Evolutionary conservation across 2,888 invertebrate species (phyloP), one percentile per base, ranked within the genome.

Genomic region (Gymnosoma rotundatum): DNA sequence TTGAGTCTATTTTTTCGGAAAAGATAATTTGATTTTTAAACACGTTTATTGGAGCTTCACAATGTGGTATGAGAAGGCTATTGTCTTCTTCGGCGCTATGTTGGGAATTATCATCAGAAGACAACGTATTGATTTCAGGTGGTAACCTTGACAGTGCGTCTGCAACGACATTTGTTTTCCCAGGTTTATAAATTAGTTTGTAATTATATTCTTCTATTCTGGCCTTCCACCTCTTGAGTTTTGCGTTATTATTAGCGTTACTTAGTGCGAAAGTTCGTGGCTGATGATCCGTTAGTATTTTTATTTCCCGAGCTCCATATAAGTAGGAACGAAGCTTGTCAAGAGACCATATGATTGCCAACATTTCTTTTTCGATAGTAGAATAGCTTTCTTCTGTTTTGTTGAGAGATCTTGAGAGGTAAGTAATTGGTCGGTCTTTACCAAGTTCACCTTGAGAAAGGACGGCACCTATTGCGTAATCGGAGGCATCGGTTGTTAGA

Each of bases 151-250:
- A 83, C 9, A 78, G 66, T 3, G 76, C 69, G 14, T 70, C 66
- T 4, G 78, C 83, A 0, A 83, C 83, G 1, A 73, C 14, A 50
- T 81, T 83, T 12, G 74, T 70, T 32, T 83, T 80, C 2, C 83
- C 69, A 12, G 78, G 74, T 56, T 63, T 83, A 36, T 83, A 83
- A 14, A 58, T 58, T 12, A 86, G 20, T 14, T 25, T 56, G 14
- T 56, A 56, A 25, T 56, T 56, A 16, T n/a, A n/a, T n/a, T n/a
- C n/a, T n/a, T n/a, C n/a, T n/a, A n/a, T n/a, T n/a, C n/a, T n/a
- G n/a, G n/a, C n/a, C n/a, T n/a, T n/a, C n/a, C n/a, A n/a, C n/a
- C n/a, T n/a, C n/a, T n/a, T n/a, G n/a, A 38, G 38, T 38, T 38
- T 38, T 7, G 38, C 38, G 8, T 38, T 38, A 38, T 38, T 38